Evolutionary conservation across 2,888 invertebrate genomes (phyloP).

Genomic region (Physocephala rufipes): DNA sequence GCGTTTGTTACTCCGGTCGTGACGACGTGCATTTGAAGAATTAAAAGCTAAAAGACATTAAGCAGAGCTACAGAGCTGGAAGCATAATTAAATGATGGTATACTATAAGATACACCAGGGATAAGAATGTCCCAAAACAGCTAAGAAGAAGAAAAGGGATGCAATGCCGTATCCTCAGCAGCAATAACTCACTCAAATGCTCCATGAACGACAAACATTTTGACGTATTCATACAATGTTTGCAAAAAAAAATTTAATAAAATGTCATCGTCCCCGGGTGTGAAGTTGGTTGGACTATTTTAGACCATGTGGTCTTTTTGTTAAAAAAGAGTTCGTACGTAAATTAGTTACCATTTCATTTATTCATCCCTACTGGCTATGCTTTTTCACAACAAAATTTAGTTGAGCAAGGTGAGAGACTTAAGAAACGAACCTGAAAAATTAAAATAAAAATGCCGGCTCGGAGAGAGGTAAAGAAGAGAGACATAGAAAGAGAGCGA

Average conservation of each 20-base stretch:
- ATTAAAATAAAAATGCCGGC: neutral
- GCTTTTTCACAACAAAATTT: no score
- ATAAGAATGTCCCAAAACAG: neutral
- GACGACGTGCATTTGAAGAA: slow-evolving; percentile 31
- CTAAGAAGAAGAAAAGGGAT: neutral
- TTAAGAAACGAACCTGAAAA: no score
- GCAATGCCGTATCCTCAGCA: no score
- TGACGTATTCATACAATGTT: slow-evolving; percentile 21
- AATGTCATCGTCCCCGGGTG: slow-evolving; percentile 10
- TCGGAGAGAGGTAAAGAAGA: neutral
- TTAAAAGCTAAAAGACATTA: slow-evolving; percentile 14
- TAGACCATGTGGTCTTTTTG: no score
- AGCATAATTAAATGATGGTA: neutral
- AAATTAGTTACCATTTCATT: no score
- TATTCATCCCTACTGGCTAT: no score
- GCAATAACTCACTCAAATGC: neutral
- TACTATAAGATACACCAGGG: neutral
- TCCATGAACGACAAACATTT: slow-evolving; percentile 22
- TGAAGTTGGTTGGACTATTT: neutral
- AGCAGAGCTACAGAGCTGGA: neutral
- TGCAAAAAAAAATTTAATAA: slow-evolving; percentile 21
- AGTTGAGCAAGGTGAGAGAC: no score
- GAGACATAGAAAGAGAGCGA: neutral
- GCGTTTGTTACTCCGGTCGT: no score
- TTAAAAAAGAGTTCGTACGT: no score